Conservation (phyloP, 1,140 invertebrate genomes). For the Drosophila mauritiana region DNA sequence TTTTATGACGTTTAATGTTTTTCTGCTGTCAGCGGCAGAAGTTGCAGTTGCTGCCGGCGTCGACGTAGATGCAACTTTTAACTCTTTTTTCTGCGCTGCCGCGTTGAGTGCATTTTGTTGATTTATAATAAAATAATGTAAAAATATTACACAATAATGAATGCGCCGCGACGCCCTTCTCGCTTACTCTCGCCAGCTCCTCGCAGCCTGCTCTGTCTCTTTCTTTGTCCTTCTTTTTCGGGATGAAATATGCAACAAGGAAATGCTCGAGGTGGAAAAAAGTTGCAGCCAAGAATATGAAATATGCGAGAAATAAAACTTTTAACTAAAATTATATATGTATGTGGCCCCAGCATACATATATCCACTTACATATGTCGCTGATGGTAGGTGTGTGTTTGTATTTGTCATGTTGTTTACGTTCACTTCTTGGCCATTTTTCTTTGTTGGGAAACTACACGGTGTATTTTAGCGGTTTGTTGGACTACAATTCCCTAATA, state of each 20-base stretch:
- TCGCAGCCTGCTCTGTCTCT: slow-evolving; percentile 13
- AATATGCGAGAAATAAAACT: slow-evolving; percentile 81
- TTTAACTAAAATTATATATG: slow-evolving; percentile 83
- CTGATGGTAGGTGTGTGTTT: slow-evolving; percentile 41
- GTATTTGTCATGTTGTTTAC: slow-evolving; percentile 75
- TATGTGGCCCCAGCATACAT: slow-evolving; percentile 43
- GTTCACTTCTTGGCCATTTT: slow-evolving; percentile 67
- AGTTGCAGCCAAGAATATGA: slow-evolving; percentile 74
- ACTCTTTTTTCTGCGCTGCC: slow-evolving; percentile 28
- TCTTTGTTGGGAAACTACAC: slow-evolving; percentile 36
- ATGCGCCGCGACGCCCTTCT: slow-evolving; percentile 40
- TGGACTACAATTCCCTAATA: slow-evolving; percentile 41
- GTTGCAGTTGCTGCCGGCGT: slow-evolving; percentile 42
- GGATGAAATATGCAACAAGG: slow-evolving; percentile 78
- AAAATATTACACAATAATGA: slow-evolving; percentile 84
- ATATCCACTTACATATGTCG: slow-evolving; percentile 41
- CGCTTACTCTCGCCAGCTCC: background rate
- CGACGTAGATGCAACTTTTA: slow-evolving; percentile 60
- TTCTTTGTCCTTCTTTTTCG: slow-evolving; percentile 52
- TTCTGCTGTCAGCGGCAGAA: slow-evolving; percentile 78
- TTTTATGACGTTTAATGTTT: slow-evolving; percentile 83
- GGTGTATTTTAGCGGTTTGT: slow-evolving; percentile 35
- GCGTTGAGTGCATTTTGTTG: slow-evolving; percentile 82
- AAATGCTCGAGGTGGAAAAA: slow-evolving; percentile 67
- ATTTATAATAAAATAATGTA: slow-evolving; percentile 84